A percentile compares a stretch with the other conserved stretches of the same genome.
phyloP scores from a whole-genome alignment of 2,888 invertebrate species.

The Synanthedon andrenaeformis region DNA sequence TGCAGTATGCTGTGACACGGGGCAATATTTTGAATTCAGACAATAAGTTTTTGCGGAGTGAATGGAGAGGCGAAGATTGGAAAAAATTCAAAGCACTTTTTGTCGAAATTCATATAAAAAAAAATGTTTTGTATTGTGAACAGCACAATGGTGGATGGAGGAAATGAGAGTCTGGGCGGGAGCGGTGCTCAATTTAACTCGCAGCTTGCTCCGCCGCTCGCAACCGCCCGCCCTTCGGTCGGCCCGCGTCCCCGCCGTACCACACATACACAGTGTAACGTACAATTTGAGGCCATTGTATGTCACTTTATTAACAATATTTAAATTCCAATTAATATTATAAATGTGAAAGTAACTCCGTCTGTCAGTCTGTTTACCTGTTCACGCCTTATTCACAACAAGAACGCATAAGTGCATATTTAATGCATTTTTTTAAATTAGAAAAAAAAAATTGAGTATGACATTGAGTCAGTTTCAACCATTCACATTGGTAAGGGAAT shows the following conservation, averaged over 20 bases:
- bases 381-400: too few species aligned
- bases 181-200: slow-evolving; percentile 63
- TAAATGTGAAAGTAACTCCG: too few species aligned
- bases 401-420: too few species aligned
- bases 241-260: neutral
- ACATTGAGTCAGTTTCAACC: too few species aligned
- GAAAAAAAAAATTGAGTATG: too few species aligned
- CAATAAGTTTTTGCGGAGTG: slow-evolving; percentile 59
- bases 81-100: slow-evolving; percentile 67
- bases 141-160: slow-evolving; percentile 62
- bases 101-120: slow-evolving; percentile 58
- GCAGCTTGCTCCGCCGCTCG: slow-evolving; percentile 20
- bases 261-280: slow-evolving; percentile 25
- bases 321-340: neutral
- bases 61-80: slow-evolving; percentile 66
- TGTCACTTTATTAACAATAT: slow-evolving; percentile 8
- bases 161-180: slow-evolving; percentile 67
- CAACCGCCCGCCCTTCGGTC: slow-evolving; percentile 9
- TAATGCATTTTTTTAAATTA: too few species aligned
- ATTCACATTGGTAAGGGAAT: too few species aligned
- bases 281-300: slow-evolving; percentile 36
- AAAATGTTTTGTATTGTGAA: slow-evolving; percentile 68
- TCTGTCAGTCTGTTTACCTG: too few species aligned
- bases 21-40: slow-evolving; percentile 41
- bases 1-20: slow-evolving; percentile 13